A percentile compares a stretch with the other conserved stretches of the same genome.
These are phyloP conservation scores for Nerophis ophidion DNA, from an alignment of 2,113 vertebrate species.

Conservation along the genomic window DNA sequence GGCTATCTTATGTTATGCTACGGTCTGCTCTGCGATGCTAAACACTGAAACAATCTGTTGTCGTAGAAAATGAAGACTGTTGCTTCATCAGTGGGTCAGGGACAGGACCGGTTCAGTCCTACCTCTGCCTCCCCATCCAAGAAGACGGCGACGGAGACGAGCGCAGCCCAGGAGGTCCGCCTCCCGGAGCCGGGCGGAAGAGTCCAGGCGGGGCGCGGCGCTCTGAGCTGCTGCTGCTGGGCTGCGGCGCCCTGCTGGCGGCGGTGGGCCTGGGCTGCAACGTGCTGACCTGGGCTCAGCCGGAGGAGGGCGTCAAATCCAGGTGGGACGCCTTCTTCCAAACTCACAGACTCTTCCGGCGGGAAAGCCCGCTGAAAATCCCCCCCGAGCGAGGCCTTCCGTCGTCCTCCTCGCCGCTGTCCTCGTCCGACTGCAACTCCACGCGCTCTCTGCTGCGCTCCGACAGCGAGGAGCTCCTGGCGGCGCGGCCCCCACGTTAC, in stretches of 20 bases:
- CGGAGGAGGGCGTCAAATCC: slow-evolving; percentile 77
- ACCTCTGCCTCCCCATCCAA: slow-evolving; percentile 92
- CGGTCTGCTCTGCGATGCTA: neutral
- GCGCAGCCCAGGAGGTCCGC: slow-evolving; percentile 69
- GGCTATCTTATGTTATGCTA: too few species aligned
- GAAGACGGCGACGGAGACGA: slow-evolving; percentile 69
- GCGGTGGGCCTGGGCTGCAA: slow-evolving; percentile 89
- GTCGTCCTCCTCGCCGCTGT: slow-evolving; percentile 51
- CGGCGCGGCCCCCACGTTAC: slow-evolving; percentile 72
- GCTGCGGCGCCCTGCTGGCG: slow-evolving; percentile 87
- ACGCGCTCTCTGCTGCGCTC: slow-evolving; percentile 88
- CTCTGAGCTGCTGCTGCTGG: slow-evolving; percentile 84
- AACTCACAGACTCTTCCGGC: slow-evolving; percentile 83
- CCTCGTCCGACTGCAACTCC: slow-evolving; percentile 82
- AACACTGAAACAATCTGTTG: neutral
- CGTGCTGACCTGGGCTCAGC: slow-evolving; percentile 79
- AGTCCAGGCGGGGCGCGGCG: slow-evolving; percentile 76
- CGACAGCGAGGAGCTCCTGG: slow-evolving; percentile 88
- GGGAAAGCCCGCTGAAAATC: slow-evolving; percentile 79
- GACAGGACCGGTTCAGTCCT: slow-evolving; percentile 78
- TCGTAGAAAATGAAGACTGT: slow-evolving; percentile 83
- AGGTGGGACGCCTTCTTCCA: slow-evolving; percentile 89
- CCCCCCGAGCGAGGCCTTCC: slow-evolving; percentile 3
- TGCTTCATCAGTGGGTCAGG: slow-evolving; percentile 71
- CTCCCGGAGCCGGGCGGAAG: slow-evolving; percentile 79